Conservation (phyloP, 2,797 vertebrate species). For the Luscinia luscinia region DNA sequence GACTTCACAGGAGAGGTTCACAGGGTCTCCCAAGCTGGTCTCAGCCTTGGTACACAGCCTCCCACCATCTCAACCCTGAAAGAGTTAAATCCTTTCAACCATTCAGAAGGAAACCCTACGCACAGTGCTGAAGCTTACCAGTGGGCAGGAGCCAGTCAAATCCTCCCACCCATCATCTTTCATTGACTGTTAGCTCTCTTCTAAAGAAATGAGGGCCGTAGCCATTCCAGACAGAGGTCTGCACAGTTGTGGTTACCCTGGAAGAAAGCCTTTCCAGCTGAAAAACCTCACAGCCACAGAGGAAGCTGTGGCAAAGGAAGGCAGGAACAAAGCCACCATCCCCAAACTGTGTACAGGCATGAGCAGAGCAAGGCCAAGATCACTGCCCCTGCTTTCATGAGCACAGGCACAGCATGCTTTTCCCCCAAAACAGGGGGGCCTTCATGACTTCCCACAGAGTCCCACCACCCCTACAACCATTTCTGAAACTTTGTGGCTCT, state of each 20-base stretch:
- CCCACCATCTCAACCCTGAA: neutral
- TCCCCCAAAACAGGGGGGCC: neutral
- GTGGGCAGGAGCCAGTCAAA: neutral
- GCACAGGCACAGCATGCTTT: neutral
- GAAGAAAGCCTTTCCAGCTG: constrained; percentile 1
- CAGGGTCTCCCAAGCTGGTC: neutral
- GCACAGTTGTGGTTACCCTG: constrained; percentile 12
- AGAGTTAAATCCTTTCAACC: neutral
- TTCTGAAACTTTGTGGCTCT: neutral
- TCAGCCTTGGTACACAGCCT: neutral
- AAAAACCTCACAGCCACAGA: neutral
- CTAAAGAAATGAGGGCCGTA: neutral
- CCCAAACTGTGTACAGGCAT: fast-evolving
- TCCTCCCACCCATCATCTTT: neutral
- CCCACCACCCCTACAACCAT: neutral
- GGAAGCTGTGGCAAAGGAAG: constrained; percentile 31
- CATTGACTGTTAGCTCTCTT: neutral
- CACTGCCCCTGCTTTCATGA: neutral
- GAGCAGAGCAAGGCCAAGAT: neutral
- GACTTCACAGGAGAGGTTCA: neutral
- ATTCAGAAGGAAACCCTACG: neutral
- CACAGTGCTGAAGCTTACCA: neutral
- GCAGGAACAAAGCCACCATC: neutral
- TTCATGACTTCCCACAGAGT: neutral
- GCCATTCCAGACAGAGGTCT: neutral